phyloP scores from a whole-genome alignment of 1,140 invertebrate genomes.

The Musca domestica region DNA sequence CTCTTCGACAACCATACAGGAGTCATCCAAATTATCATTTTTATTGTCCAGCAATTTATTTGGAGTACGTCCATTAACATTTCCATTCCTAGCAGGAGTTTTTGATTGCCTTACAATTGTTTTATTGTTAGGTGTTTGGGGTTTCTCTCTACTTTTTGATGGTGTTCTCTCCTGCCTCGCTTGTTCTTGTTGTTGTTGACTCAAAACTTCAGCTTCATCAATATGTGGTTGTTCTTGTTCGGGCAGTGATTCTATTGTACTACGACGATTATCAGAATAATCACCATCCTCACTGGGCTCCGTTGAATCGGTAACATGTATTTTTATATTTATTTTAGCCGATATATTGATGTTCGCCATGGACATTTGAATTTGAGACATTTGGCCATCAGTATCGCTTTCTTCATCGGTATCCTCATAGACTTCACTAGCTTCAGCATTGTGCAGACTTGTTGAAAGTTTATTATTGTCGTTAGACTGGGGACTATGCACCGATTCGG shows the following conservation, averaged over 20 bases:
- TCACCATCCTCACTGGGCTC: conserved; percentile 16
- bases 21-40: background rate
- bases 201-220: too few relatives aligned
- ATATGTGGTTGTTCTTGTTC: background rate
- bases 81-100: background rate
- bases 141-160: background rate
- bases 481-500: background rate
- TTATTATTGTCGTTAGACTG: conserved; percentile 7
- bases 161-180: too few relatives aligned
- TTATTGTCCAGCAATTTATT: background rate
- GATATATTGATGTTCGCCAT: conserved; percentile 49
- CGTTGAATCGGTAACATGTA: conserved; percentile 32
- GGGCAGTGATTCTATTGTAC: background rate
- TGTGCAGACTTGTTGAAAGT: conserved; percentile 4
- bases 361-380: conserved; percentile 29
- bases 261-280: background rate
- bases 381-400: background rate
- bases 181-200: too few relatives aligned
- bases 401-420: background rate
- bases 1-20: background rate
- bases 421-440: background rate
- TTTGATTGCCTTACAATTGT: background rate
- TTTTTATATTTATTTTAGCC: conserved; percentile 50
- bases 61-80: background rate
- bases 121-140: background rate